Base-by-base conservation (phyloP, 2,888 invertebrate genomes). In the Agriopis aurantiaria region DNA sequence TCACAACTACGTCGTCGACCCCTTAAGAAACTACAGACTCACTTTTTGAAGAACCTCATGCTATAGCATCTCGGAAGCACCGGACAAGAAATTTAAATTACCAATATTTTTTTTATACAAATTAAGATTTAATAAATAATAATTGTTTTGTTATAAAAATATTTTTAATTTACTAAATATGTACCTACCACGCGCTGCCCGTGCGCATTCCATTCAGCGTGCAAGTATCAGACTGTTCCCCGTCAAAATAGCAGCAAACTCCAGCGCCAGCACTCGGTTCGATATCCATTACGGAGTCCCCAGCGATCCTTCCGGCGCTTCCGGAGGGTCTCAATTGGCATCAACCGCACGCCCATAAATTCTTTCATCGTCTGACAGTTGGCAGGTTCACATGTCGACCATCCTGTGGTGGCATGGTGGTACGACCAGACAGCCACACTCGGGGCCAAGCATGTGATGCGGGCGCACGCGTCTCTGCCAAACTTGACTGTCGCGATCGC, bases 321-420 rank as follows among this genome's bases (percentile, higher is more conserved):
- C 93, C 93, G 91, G 88, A 88, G 90, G 89, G 91, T 81, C 81
- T 70, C 69, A 82, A 85, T 88, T 84, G 83, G 76, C 77, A 72
- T 68, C 75, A 75, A 71, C 74, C 76, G 76, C 73, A 74, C 76
- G 86, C 88, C 87, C 93, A 93, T 94, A 94, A 93, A 93, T 94
- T 94, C 93, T 94, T 92, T 93, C 90, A 81, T 85, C 85, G 77
- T 68, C 86, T 93, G 93, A 94, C 94, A 93, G 91, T 85, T 89
- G 87, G 65, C 74, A 81, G 79, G 85, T 85, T 89, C 87, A 88
- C 92, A 90, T 89, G 89, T 90, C 55, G 23, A 75, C 82, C 83
- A 85, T 85, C 83, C 82, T 86, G 83, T 86, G 80, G 74, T 83
- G 84, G 79, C 77, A 86, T 87, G 88, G 69, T 76, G 75, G 79